Base-by-base conservation (phyloP, 2,888 invertebrate species). In the Microchrysa polita region DNA sequence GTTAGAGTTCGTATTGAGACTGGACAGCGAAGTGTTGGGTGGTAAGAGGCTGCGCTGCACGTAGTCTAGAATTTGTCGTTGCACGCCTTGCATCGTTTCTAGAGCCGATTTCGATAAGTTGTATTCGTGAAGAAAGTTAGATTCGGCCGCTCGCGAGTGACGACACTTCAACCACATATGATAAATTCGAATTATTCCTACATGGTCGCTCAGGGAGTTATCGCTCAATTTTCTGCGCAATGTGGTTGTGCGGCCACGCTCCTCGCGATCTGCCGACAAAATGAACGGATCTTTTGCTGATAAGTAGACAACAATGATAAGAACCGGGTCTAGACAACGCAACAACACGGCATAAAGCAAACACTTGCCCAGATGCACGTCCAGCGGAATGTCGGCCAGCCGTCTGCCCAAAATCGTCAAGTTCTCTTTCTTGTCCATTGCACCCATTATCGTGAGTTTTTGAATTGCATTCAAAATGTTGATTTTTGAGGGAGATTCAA, bases 361-460 rank as follows among this genome's bases (percentile, higher is more conserved):
- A 90, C 96, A 94, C 84, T 98, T 97, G 4, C 95, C 97, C 60
- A 96, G 86, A 78, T 93, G 91, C 0, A 98, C 97, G 79, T 97
- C 96, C 1, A 98, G 88, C 0, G 97, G 95, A 61, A 98, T 85
- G 81, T 97, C 95, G n/a, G 96, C 87, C 67, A 98, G 86, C 81
- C 97, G 94, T 75, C 90, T 90, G 0, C 97, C 98, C 72, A 98
- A 87, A 79, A 92, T 91, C 0, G 97, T 97, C 71, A 98, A 86
- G 79, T 93, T 92, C 83, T 97, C 97, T 86, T 91, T 90, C 0
- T 91, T 89, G 76, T 94, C 93, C 52, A 98, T 84, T 0, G 97
- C 95, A 77, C 95, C 95, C 67, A 97, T 91, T 2, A 92, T 91
- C 86, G 95, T 90, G 0, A 93, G 83, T 74, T 88, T 84, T 52